Conservation (phyloP, 2,113 vertebrate species). For the Paracyprichromis sp. region DNA sequence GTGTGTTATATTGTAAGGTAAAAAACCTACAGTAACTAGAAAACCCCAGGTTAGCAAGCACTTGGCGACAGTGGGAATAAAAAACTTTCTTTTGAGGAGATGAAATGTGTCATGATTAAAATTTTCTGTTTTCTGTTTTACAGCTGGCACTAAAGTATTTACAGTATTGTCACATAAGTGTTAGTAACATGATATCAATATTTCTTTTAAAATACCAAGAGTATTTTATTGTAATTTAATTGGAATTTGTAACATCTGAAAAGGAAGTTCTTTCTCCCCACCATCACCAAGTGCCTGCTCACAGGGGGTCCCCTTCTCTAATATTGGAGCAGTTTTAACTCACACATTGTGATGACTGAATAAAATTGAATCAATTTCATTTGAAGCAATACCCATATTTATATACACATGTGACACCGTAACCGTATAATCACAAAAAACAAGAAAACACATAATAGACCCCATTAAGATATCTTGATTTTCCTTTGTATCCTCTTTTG, state of each 20-base stretch:
- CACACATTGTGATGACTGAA: background rate
- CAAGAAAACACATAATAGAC: background rate
- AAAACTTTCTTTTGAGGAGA: background rate
- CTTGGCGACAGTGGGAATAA: background rate
- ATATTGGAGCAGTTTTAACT: background rate
- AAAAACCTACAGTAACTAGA: background rate
- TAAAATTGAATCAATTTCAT: background rate
- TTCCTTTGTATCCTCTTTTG: background rate
- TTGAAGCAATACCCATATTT: background rate
- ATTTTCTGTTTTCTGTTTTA: background rate
- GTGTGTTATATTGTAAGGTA: background rate
- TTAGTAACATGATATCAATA: background rate
- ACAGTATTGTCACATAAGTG: background rate
- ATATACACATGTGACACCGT: background rate
- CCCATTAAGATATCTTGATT: background rate
- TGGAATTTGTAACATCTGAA: background rate
- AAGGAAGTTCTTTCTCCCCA: background rate
- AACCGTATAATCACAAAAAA: background rate
- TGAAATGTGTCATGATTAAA: background rate
- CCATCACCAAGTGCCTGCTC: background rate
- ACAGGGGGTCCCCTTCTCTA: background rate
- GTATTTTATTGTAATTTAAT: background rate
- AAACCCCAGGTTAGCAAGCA: background rate
- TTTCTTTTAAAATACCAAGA: background rate
- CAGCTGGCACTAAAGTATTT: background rate